Conservation (phyloP, 2,113 vertebrate genomes). For the Channa argus region DNA sequence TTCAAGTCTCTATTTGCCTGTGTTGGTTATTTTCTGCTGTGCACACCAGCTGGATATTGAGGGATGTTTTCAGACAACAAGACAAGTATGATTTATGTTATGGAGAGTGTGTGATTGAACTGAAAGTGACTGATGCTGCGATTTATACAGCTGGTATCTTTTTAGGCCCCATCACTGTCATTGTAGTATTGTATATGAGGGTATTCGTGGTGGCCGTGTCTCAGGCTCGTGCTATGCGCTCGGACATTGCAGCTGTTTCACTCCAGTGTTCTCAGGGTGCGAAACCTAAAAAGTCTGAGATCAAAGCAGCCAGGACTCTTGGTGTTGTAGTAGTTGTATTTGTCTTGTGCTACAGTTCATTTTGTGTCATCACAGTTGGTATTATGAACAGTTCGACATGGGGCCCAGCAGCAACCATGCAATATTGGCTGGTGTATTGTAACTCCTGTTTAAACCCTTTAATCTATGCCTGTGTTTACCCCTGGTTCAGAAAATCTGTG, state of each 20-base stretch:
- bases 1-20: conserved; percentile 8
- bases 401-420: neutral
- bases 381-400: neutral
- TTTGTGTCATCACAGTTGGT: conserved; percentile 3
- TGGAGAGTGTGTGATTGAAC: neutral
- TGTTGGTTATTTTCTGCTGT: conserved; percentile 14
- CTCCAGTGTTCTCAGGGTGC: neutral
- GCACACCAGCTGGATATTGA: neutral
- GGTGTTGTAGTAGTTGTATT: conserved; percentile 17
- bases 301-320: conserved; percentile 34
- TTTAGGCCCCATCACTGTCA: conserved; percentile 2
- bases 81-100: neutral
- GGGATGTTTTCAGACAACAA: neutral
- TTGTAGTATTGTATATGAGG: conserved; percentile 7
- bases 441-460: conserved; percentile 45
- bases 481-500: conserved; percentile 36
- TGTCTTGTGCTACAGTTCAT: conserved; percentile 1
- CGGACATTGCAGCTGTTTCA: neutral
- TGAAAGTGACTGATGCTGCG: too few species aligned
- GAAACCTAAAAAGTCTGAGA: conserved; percentile 11
- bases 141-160: neutral
- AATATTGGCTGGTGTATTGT: conserved; percentile 1
- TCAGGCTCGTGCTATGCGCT: conserved; percentile 32
- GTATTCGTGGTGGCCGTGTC: conserved; percentile 32
- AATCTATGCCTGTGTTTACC: conserved; percentile 28